phyloP scores from a whole-genome alignment of 2,113 vertebrate species.

The Hemicordylus capensis region DNA sequence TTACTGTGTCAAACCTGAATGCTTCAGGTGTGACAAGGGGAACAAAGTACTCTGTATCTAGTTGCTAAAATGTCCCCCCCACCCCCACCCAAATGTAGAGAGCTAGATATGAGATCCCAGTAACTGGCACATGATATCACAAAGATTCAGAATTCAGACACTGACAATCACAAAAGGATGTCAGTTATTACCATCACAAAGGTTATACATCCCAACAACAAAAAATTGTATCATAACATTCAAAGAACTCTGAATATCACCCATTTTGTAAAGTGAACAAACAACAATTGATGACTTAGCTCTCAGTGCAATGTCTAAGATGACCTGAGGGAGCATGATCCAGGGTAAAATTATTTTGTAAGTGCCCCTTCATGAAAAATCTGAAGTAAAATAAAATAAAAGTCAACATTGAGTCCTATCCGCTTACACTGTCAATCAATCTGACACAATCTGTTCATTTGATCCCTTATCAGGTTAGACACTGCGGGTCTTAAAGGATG shows the following conservation, averaged over 20 bases:
- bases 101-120: slow-evolving; percentile 34
- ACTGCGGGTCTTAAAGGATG: not conserved
- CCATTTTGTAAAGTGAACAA: too few relatives aligned
- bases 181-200: not conserved
- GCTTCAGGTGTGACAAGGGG: slow-evolving; percentile 21
- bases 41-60: not conserved
- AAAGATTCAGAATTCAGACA: slow-evolving; percentile 39
- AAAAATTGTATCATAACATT: too few relatives aligned
- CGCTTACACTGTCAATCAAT: too few relatives aligned
- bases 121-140: slow-evolving; percentile 12
- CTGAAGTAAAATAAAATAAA: not conserved
- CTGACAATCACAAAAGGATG: slow-evolving; percentile 10
- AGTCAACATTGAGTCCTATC: not conserved
- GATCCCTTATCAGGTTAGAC: not conserved
- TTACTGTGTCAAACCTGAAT: not conserved
- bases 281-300: too few relatives aligned
- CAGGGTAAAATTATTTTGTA: not conserved
- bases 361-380: not conserved
- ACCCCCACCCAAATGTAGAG: slow-evolving; percentile 32
- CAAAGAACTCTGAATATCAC: too few relatives aligned
- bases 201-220: not conserved
- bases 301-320: too few relatives aligned
- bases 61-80: too few relatives aligned
- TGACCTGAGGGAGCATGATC: too few relatives aligned
- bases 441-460: not conserved